A percentile compares a stretch with the other conserved stretches of the same genome.
phyloP scores from a whole-genome alignment of 2,797 vertebrate species.

The Sebastes cheni region DNA sequence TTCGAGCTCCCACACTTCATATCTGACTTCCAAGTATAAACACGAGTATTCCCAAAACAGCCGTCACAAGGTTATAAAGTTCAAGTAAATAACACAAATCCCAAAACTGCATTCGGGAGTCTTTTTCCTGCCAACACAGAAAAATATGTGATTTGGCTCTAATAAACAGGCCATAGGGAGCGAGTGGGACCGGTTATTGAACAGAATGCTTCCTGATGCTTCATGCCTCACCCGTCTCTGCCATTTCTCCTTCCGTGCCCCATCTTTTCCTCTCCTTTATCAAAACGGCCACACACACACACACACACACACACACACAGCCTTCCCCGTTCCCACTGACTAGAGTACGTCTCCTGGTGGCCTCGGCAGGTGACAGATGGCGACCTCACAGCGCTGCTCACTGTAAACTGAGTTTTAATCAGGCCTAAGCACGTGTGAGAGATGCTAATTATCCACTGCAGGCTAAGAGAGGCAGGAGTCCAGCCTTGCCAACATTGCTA shows the following conservation, averaged over 20 bases:
- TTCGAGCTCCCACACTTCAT: slow-evolving; percentile 7
- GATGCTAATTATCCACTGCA: slow-evolving; percentile 89
- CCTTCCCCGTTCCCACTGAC: slow-evolving; percentile 60
- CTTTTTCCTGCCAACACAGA: slow-evolving; percentile 34
- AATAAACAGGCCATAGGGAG: slow-evolving; percentile 36
- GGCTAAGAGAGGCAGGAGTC: slow-evolving; percentile 79
- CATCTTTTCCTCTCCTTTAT: slow-evolving; percentile 44
- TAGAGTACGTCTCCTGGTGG: slow-evolving; percentile 83
- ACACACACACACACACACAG: neutral
- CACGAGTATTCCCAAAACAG: slow-evolving; percentile 49
- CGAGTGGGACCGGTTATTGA: slow-evolving; percentile 38
- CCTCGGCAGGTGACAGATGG: slow-evolving; percentile 90
- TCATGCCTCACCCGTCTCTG: slow-evolving; percentile 34
- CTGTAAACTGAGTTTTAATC: slow-evolving; percentile 93
- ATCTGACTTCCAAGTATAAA: slow-evolving; percentile 46
- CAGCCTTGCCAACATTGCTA: slow-evolving; percentile 63
- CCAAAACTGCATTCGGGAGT: slow-evolving; percentile 41
- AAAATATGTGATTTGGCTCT: slow-evolving; percentile 53
- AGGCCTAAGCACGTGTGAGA: slow-evolving; percentile 91
- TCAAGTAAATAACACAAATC: slow-evolving; percentile 65
- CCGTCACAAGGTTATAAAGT: slow-evolving; percentile 55
- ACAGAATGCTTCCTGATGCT: slow-evolving; percentile 42
- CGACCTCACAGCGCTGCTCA: slow-evolving; percentile 86
- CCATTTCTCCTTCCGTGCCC: slow-evolving; percentile 28
- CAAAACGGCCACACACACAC: slow-evolving; percentile 8